Conservation (phyloP, 2,888 invertebrate species). For the Acleris emargana region DNA sequence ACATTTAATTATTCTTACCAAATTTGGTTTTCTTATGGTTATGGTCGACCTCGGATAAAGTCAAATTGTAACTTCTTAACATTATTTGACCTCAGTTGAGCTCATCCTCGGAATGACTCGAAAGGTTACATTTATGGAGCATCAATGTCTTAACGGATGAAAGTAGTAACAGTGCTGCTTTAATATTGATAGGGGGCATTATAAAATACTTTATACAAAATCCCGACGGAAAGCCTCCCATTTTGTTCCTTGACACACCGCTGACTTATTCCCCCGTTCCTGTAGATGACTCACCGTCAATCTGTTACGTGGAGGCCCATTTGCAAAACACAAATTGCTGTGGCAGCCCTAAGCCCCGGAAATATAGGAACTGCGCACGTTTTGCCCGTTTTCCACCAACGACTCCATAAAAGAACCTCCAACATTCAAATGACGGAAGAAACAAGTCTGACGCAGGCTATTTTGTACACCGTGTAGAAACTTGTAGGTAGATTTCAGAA, state of each 20-base stretch:
- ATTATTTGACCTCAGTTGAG: too few species aligned
- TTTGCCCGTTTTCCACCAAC: conserved; percentile 31
- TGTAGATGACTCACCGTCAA: conserved; percentile 24
- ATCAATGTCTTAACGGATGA: too few species aligned
- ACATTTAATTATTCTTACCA: too few species aligned
- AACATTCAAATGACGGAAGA: conserved; percentile 18
- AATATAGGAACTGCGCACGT: conserved; percentile 36
- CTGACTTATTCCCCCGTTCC: conserved; percentile 24
- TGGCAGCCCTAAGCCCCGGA: conserved; percentile 32
- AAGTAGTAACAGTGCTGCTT: not conserved
- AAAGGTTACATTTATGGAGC: too few species aligned
- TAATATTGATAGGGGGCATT: not conserved
- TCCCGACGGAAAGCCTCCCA: conserved; percentile 11
- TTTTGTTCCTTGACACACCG: conserved; percentile 18
- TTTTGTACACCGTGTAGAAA: not conserved
- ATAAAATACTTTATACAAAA: conserved; percentile 12
- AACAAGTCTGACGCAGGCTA: conserved; percentile 1
- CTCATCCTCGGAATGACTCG: too few species aligned
- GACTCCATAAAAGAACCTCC: conserved; percentile 25
- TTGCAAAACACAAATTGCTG: conserved; percentile 32
- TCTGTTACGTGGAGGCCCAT: conserved; percentile 35
- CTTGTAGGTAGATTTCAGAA: not conserved
- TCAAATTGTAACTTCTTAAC: too few species aligned
- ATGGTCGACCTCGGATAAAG: too few species aligned
- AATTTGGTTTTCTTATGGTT: too few species aligned